Conservation (phyloP, 2,797 vertebrate genomes). For the Crenichthys baileyi region DNA sequence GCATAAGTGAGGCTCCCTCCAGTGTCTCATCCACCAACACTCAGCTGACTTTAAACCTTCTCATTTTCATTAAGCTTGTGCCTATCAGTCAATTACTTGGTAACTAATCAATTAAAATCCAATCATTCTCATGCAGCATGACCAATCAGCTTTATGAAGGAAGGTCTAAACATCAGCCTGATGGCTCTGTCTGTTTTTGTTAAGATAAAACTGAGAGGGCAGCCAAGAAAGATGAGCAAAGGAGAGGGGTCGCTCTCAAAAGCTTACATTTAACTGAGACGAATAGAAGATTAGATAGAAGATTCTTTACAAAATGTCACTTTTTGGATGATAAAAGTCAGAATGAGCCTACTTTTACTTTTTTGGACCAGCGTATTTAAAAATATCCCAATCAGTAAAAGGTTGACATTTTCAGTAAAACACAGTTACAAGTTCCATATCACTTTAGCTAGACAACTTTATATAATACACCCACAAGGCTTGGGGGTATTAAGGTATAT, state of each 20-base stretch:
- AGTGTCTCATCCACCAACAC: constrained; percentile 17
- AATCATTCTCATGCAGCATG: constrained; percentile 71
- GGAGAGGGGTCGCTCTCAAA: constrained; percentile 49
- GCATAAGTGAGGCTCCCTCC: not conserved
- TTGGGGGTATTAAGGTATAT: no score
- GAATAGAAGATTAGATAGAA: not conserved
- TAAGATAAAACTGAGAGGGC: constrained; percentile 52
- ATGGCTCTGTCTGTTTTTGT: constrained; percentile 48
- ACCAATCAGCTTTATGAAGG: constrained; percentile 68
- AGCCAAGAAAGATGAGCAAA: constrained; percentile 14
- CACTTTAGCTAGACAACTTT: not conserved
- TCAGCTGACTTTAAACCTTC: constrained; percentile 34
- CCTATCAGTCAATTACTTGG: constrained; percentile 71
- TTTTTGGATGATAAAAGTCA: not conserved
- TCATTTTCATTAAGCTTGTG: constrained; percentile 56
- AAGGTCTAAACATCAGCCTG: constrained; percentile 52
- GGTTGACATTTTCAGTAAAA: not conserved
- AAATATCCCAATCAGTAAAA: not conserved
- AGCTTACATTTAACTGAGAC: constrained; percentile 25
- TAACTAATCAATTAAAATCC: constrained; percentile 80
- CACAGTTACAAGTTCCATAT: not conserved
- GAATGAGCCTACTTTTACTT: not conserved
- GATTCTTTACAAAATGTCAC: not conserved
- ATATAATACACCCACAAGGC: not conserved
- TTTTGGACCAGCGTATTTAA: not conserved